Conservation (phyloP, 2,888 invertebrate species). For the Lepidocyrtinus sp. region DNA sequence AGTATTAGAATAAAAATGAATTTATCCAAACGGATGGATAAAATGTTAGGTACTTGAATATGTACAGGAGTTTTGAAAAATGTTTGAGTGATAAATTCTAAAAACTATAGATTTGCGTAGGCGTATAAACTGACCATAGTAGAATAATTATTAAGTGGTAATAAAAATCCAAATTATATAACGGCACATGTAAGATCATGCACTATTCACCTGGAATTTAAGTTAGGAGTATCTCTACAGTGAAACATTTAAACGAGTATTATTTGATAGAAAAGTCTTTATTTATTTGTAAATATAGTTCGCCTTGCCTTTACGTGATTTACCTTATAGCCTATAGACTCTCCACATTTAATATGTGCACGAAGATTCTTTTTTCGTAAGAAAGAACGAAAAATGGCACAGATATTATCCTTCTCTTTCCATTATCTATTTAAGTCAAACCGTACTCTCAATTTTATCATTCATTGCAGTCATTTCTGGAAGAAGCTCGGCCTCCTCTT, state of each 20-base stretch:
- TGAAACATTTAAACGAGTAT: slow-evolving; percentile 1
- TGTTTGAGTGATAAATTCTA: not conserved
- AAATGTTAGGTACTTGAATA: slow-evolving; percentile 44
- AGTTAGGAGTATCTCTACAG: too few species aligned
- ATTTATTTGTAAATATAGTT: slow-evolving; percentile 14
- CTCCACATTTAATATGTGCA: too few species aligned
- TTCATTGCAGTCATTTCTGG: slow-evolving; percentile 68
- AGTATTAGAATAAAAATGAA: too few species aligned
- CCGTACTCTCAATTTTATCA: slow-evolving; percentile 70
- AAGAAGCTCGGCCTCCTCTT: slow-evolving; percentile 69
- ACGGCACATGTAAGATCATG: too few species aligned
- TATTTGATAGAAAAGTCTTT: slow-evolving; percentile 10
- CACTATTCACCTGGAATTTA: too few species aligned
- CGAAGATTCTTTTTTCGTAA: not conserved
- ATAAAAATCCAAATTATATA: too few species aligned
- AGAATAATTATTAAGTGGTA: too few species aligned
- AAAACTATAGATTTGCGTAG: not conserved
- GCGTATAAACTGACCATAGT: too few species aligned
- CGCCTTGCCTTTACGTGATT: too few species aligned
- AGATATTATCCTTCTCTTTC: slow-evolving; percentile 19
- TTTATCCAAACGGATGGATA: slow-evolving; percentile 39
- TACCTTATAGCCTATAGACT: too few species aligned
- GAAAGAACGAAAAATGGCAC: slow-evolving; percentile 35
- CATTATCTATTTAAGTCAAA: slow-evolving; percentile 56
- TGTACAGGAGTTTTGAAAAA: slow-evolving; percentile 27